Conservation (phyloP, 2,113 vertebrate species). For the Taurulus bubalis region DNA sequence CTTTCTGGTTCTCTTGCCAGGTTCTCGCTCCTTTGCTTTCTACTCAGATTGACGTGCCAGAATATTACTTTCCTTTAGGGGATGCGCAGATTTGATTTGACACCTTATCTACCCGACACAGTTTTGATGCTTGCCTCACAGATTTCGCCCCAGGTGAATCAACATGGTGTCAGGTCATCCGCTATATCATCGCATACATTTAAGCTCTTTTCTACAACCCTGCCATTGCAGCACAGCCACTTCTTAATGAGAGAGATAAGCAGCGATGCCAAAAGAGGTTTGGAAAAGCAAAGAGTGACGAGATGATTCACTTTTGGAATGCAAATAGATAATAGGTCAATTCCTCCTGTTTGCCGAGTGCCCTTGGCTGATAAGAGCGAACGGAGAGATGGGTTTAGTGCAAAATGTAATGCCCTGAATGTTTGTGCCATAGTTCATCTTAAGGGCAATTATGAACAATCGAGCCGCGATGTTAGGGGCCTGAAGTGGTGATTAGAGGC, state of each 20-base stretch:
- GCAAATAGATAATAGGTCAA: slow-evolving; percentile 62
- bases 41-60: background rate
- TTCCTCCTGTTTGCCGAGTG: slow-evolving; percentile 56
- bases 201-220: background rate
- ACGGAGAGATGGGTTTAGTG: slow-evolving; percentile 65
- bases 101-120: background rate
- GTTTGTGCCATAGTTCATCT: slow-evolving; percentile 75
- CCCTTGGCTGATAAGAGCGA: slow-evolving; percentile 66
- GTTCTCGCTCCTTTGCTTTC: slow-evolving; percentile 12
- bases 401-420: slow-evolving; percentile 63
- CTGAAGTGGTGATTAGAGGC: slow-evolving; percentile 75
- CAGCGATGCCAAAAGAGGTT: slow-evolving; percentile 19
- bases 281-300: slow-evolving; percentile 44
- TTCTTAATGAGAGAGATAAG: slow-evolving; percentile 59
- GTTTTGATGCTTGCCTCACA: background rate
- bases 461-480: slow-evolving; percentile 64
- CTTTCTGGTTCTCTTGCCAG: slow-evolving; percentile 7
- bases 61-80: slow-evolving; percentile 16
- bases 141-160: slow-evolving; percentile 9
- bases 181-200: background rate
- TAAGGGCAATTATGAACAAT: slow-evolving; percentile 78
- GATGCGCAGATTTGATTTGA: slow-evolving; percentile 26
- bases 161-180: background rate
- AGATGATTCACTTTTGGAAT: slow-evolving; percentile 63
- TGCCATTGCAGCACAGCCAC: background rate